These are phyloP conservation scores for Eretmochelys imbricata DNA, from an alignment of 2,113 vertebrate species.

Conservation along the genomic window DNA sequence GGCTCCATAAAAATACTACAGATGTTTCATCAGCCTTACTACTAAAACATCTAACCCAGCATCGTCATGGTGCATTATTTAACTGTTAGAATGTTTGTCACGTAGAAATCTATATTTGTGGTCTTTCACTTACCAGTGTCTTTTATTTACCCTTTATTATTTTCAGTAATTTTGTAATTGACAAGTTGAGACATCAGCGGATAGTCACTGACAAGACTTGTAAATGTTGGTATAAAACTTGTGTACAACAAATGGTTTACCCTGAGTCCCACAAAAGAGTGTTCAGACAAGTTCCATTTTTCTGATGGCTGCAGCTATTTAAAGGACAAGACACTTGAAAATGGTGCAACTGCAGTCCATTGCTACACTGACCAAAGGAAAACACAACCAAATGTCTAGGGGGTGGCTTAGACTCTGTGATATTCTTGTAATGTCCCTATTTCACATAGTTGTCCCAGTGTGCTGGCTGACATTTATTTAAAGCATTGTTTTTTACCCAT, in stretches of 20 bases:
- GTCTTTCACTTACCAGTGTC: neutral
- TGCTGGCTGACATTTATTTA: neutral
- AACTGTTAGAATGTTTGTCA: neutral
- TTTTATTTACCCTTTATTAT: conserved; percentile 1
- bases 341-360: neutral
- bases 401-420: neutral
- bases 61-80: neutral
- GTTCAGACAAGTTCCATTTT: neutral
- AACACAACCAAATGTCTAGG: neutral
- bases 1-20: neutral
- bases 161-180: neutral
- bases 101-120: neutral
- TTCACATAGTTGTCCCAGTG: neutral
- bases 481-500: neutral
- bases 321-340: neutral
- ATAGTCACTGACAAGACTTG: neutral
- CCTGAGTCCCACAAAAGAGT: neutral
- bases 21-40: neutral
- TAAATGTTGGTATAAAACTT: neutral
- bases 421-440: neutral
- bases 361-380: neutral
- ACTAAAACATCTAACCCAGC: neutral
- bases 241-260: neutral
- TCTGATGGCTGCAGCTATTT: neutral
- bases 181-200: neutral